phyloP scores from a whole-genome alignment of 2,113 vertebrate species.

The Onychorhynchus coronatus region DNA sequence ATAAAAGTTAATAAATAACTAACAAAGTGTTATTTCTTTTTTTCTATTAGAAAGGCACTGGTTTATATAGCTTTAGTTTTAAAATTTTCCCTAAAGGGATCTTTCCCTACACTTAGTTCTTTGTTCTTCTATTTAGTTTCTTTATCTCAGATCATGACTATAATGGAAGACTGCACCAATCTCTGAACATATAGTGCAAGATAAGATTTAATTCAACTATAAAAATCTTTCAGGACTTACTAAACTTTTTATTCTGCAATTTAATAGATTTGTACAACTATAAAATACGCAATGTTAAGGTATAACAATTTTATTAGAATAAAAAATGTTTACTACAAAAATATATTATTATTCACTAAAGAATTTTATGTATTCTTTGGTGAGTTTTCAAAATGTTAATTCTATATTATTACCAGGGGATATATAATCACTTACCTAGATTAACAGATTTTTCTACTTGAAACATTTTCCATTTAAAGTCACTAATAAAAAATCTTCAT shows the following conservation, averaged over 20 bases:
- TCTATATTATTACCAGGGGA: neutral
- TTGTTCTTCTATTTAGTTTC: conserved; percentile 24
- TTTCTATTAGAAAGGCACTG: neutral
- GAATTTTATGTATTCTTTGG: neutral
- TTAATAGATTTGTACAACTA: neutral
- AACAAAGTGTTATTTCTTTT: neutral
- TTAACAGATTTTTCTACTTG: neutral
- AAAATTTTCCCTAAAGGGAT: neutral
- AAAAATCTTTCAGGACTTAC: neutral
- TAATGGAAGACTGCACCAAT: neutral
- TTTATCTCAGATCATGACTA: neutral
- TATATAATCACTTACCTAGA: neutral
- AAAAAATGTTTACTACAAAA: neutral
- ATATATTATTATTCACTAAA: neutral
- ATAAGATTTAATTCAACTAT: neutral
- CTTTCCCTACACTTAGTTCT: neutral
- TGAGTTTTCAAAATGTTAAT: neutral
- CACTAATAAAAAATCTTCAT: neutral
- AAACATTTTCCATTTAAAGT: neutral
- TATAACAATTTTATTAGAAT: neutral
- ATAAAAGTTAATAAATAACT: conserved; percentile 26
- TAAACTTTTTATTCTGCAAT: conserved; percentile 5
- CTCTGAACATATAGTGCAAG: neutral
- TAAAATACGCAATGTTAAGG: neutral
- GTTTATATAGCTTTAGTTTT: neutral